Evolutionary conservation across 2,797 vertebrate species (phyloP).

Genomic region (Ptychadena robeensis): DNA sequence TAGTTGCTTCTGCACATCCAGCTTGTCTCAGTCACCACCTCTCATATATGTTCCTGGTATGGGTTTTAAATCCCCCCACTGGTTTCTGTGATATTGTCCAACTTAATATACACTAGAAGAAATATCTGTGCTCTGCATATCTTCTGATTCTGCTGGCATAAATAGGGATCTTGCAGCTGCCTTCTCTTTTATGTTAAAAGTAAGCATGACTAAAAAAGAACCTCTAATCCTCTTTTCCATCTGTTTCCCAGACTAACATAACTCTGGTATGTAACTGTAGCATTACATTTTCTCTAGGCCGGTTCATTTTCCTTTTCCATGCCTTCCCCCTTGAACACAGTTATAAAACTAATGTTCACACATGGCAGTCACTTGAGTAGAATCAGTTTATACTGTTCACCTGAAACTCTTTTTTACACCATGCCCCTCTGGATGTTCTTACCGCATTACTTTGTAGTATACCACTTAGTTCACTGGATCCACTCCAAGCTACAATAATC

Average conservation of each 20-base stretch:
- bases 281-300: not conserved
- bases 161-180: not conserved
- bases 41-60: not conserved
- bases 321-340: not conserved
- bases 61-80: not conserved
- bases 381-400: not conserved
- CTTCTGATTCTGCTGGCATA: not conserved
- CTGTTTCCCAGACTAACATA: not conserved
- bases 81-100: not conserved
- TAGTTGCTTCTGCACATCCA: too few relatives aligned
- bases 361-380: not conserved
- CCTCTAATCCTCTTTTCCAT: not conserved
- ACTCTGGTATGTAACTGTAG: not conserved
- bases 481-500: too few relatives aligned
- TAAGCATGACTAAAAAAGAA: not conserved
- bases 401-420: not conserved
- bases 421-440: not conserved
- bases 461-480: not conserved
- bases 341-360: not conserved
- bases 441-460: not conserved
- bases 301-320: not conserved
- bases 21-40: not conserved
- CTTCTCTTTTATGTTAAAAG: slow-evolving; percentile 3
- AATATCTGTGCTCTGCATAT: not conserved
- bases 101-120: not conserved